phyloP scores from a whole-genome alignment of 2,888 invertebrate species.

The Drosophila atripex region DNA sequence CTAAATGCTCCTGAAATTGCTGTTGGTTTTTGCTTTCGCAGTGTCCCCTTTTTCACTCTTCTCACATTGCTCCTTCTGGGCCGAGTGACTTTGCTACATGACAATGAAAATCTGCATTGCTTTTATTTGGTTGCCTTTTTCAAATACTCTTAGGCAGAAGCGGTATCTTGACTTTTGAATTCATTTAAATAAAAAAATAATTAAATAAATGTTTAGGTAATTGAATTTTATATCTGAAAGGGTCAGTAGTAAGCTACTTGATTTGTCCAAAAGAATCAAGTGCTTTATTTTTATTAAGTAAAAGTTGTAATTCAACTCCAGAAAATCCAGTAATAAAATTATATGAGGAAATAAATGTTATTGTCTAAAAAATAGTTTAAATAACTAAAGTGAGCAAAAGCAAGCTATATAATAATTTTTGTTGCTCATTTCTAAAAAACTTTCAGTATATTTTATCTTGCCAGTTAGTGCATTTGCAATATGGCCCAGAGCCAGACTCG shows the following conservation, averaged over 20 bases:
- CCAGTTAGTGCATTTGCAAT: conserved; percentile 25
- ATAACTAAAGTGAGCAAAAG: background rate
- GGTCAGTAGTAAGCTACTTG: too few relatives aligned
- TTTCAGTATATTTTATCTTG: too few relatives aligned
- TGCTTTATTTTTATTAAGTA: too few relatives aligned
- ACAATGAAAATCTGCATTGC: conserved; percentile 71
- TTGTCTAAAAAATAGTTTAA: background rate
- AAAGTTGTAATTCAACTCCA: too few relatives aligned
- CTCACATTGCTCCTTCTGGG: conserved; percentile 21
- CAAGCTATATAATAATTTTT: background rate
- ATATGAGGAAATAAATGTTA: background rate
- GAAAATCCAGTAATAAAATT: background rate
- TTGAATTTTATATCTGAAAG: background rate
- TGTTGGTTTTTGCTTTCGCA: conserved; percentile 57
- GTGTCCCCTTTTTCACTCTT: conserved; percentile 15
- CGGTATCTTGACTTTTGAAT: background rate
- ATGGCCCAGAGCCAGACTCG: conserved; percentile 4
- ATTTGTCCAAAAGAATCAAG: too few relatives aligned
- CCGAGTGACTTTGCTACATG: conserved; percentile 72
- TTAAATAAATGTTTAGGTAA: background rate
- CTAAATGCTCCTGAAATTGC: conserved; percentile 57
- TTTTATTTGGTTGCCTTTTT: conserved; percentile 44
- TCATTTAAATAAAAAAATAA: background rate
- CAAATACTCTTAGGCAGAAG: background rate
- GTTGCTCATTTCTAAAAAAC: background rate